Percentiles rank a stretch among this genome's conserved stretches.
Conservation (phyloP, 1,140 invertebrate species). For the Ceratosolen fusciceps region DNA sequence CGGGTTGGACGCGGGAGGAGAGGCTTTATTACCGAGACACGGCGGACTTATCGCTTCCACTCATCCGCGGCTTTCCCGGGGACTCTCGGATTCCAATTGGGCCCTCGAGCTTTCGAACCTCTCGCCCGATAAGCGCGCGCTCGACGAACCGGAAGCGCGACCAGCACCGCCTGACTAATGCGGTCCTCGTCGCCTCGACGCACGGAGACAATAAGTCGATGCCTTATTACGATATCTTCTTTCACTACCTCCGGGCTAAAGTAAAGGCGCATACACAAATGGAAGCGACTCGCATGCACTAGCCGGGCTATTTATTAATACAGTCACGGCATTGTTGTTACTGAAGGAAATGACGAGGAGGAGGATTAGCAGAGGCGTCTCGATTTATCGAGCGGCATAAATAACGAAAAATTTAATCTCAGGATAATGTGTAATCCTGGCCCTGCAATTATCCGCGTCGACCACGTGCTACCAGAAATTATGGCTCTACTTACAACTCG, state of each 20-base stretch:
- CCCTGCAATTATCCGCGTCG: background rate
- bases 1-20: too few relatives aligned
- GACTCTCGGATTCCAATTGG: background rate
- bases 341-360: background rate
- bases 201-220: too few relatives aligned
- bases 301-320: too few relatives aligned
- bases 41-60: slow-evolving; percentile 2
- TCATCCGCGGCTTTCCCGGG: background rate
- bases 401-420: background rate
- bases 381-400: background rate
- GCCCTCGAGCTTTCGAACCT: too few relatives aligned
- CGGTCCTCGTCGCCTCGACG: too few relatives aligned
- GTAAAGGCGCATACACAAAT: too few relatives aligned
- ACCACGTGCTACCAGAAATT: background rate
- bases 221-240: too few relatives aligned
- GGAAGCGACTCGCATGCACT: too few relatives aligned
- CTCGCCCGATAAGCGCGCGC: background rate
- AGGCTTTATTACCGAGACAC: background rate
- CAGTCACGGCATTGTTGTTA: too few relatives aligned
- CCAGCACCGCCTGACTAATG: too few relatives aligned
- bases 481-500: too few relatives aligned
- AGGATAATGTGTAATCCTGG: background rate
- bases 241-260: too few relatives aligned
- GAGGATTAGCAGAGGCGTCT: background rate
- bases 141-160: background rate